Conservation (phyloP, 2,797 vertebrate species). For the Peromyscus melanophrys region DNA sequence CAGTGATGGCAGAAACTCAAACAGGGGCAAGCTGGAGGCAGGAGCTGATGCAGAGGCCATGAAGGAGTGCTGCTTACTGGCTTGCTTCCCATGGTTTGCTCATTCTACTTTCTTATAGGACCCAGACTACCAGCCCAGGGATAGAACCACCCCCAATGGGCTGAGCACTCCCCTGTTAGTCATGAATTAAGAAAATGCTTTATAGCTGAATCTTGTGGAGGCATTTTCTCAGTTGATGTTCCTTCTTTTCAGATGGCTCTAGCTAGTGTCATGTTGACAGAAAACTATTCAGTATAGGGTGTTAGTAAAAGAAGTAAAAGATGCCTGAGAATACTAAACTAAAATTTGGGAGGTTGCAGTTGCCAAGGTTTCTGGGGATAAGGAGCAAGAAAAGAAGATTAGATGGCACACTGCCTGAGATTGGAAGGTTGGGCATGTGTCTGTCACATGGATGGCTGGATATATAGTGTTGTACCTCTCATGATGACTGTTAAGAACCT, state of each 20-base stretch:
- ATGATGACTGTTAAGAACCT: constrained; percentile 3
- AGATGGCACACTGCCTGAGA: background rate
- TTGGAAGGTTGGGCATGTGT: background rate
- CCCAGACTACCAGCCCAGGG: background rate
- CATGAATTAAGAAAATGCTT: background rate
- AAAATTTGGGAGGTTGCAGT: background rate
- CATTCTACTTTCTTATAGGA: background rate
- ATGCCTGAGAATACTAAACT: background rate
- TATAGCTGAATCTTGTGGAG: background rate
- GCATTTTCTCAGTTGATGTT: no score
- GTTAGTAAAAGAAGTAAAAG: background rate
- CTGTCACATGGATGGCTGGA: background rate
- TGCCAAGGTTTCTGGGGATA: background rate
- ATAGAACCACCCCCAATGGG: no score
- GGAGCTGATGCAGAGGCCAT: background rate
- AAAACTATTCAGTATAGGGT: background rate
- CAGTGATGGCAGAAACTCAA: background rate
- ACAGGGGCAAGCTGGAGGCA: background rate
- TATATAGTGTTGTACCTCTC: background rate
- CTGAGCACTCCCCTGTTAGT: no score
- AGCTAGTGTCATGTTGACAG: background rate
- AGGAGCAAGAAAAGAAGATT: background rate
- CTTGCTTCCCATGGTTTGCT: background rate
- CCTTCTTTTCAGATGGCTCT: background rate
- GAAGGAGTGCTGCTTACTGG: background rate